Base-by-base conservation (phyloP, 2,888 invertebrate genomes). In the Liopterus haemorrhoidalis region DNA sequence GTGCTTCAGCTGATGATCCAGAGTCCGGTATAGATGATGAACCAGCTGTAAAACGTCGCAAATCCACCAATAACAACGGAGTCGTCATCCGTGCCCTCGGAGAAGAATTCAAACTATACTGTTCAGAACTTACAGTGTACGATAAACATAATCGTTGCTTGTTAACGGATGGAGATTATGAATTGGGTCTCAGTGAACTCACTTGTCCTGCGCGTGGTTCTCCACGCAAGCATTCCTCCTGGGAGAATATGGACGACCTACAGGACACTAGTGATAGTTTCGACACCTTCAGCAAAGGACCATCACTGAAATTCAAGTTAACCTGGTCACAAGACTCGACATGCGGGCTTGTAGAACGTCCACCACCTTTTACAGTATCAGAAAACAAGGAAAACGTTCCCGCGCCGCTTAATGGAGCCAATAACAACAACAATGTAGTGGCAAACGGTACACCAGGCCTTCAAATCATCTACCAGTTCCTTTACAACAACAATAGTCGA, bases 391-490 rank as follows among this genome's bases (percentile, higher is more conserved):
- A 69, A 57, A 70, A 68, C 51, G 57, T 64, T 36, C 60, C 64
- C 12, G 56, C 32, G 50, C 52, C n/a, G 61, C n/a, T n/a, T n/a
- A n/a, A n/a, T n/a, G 59, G 49, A 50, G 52, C 39, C 38, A 35
- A 42, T 57, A 65, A 59, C 46, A 66, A 62, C 51, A 62, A 61
- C 45, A 59, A 64, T 46, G 67, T 63, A 44, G 67, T 61, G 49
- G 66, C 60, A 52, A 63, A 56, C 41, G 61, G 59, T 42, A 61
- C 66, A 20, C 71, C 73, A 54, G 78, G 80, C 16, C 76, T 84
- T 54, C 85, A 89, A 69, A 88, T 95, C 52, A 87, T 92, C 52
- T 96, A 95, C 70, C 94, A 95, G 70, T 96, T 96, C 71, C 78
- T 93, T 55, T 94, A 93, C 66, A 93, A 92, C 68, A 93, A 92